phyloP scores from a whole-genome alignment of 2,797 vertebrate species.

The Ambastaia sidthimunki region DNA sequence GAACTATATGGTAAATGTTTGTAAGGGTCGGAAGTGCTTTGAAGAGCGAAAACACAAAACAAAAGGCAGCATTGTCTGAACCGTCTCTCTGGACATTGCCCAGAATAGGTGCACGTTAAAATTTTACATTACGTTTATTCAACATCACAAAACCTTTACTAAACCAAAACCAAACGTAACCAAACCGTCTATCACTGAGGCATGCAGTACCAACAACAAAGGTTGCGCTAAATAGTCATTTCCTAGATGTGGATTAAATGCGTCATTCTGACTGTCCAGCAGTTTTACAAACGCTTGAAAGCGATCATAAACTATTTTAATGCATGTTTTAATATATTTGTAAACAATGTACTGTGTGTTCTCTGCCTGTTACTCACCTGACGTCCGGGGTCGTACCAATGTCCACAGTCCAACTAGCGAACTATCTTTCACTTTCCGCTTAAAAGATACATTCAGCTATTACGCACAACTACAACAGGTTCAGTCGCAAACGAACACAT shows the following conservation, averaged over 20 bases:
- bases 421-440: background rate
- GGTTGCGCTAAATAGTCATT: too few species aligned
- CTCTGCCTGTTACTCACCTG: background rate
- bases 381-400: background rate
- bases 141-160: background rate
- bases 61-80: too few species aligned
- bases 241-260: background rate
- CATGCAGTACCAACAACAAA: too few species aligned
- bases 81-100: background rate
- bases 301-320: background rate
- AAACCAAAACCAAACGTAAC: background rate
- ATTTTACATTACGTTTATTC: background rate
- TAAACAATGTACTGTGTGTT: background rate
- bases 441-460: background rate
- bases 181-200: too few species aligned
- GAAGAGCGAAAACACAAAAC: too few species aligned
- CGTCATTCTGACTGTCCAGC: background rate
- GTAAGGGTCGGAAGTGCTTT: too few species aligned
- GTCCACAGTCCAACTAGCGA: too few species aligned
- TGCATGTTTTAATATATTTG: background rate
- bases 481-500: background rate
- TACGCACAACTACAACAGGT: background rate
- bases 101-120: background rate
- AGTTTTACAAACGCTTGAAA: background rate
- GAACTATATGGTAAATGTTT: too few species aligned